Base-by-base conservation (phyloP, 2,797 vertebrate genomes). In the Anguilla anguilla region DNA sequence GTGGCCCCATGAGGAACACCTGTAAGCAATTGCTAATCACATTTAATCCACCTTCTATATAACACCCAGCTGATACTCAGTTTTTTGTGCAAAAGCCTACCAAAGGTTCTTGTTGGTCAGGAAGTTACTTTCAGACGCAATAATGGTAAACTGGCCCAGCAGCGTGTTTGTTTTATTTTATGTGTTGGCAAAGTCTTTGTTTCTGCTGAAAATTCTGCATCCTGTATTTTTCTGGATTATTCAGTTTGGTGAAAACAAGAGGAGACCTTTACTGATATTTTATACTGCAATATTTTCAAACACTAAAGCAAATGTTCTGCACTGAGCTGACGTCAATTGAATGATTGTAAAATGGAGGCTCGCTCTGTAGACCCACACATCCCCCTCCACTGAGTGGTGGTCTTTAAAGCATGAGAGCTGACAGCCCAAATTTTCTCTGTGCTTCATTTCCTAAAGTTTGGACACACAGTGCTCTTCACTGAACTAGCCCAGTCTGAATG, bases 121-220 rank as follows among this genome's bases (percentile, higher is more conserved):
- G 7, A 81, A 59, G 74, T 85, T 84, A 10, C 25, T 43, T 25
- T 82, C 86, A 82, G 53, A 43, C 87, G 59, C 28, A 77, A 39
- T 6, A 39, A 77, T 77, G 72, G 31, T 77, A 77, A 39, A 35
- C 61, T n/a, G n/a, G 64, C n/a, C 1, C 9, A 0, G n/a, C 25
- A 69, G 2, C 0, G 0, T 67, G 6, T n/a, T 69, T 69, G 19
- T 64, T 19, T 64, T 22, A 22, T 64, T 64, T 64, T 19, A 17
- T 64, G 59, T 19, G 59, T n/a, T 64, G 25, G 61, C 22, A 64
- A 64, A 25, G 17, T 64, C 1, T 6, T 22, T 64, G 61, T 64
- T 64, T 64, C 61, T 64, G 25, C 61, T 64, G 6, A 64, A 19
- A 22, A 64, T 46, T 46, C 25, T 64, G 61, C 61, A 64, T 72